Conservation (phyloP, 2,888 invertebrate species). For the Tetropium fuscum region DNA sequence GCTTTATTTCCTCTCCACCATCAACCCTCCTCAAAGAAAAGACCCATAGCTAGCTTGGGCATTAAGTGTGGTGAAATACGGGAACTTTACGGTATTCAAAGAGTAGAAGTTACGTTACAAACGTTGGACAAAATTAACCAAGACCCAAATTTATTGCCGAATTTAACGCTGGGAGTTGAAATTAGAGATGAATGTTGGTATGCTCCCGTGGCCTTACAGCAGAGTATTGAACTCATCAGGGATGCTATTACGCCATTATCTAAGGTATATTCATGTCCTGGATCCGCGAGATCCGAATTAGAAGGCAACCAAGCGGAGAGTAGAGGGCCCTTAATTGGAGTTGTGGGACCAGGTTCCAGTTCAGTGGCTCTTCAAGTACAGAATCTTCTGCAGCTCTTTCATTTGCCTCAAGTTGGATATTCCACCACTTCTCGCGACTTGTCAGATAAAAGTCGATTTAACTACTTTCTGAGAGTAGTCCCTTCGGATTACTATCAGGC, state of each 20-base stretch:
- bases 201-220: slow-evolving; percentile 82
- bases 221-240: slow-evolving; percentile 80
- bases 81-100: slow-evolving; percentile 82
- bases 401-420: slow-evolving; percentile 79
- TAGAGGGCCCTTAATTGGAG: slow-evolving; percentile 72
- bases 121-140: slow-evolving; percentile 76
- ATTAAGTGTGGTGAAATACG: slow-evolving; percentile 62
- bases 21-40: slow-evolving; percentile 59
- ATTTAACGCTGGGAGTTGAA: slow-evolving; percentile 73
- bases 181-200: slow-evolving; percentile 88
- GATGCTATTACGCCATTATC: slow-evolving; percentile 71
- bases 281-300: slow-evolving; percentile 10
- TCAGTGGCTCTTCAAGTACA: slow-evolving; percentile 79
- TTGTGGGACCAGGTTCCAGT: slow-evolving; percentile 82
- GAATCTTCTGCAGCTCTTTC: slow-evolving; percentile 79
- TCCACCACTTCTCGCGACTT: slow-evolving; percentile 82
- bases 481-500: slow-evolving; percentile 85
- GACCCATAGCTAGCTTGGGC: slow-evolving; percentile 54
- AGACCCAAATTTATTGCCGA: slow-evolving; percentile 70
- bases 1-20: slow-evolving; percentile 70
- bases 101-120: slow-evolving; percentile 74
- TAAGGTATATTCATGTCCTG: slow-evolving; percentile 39
- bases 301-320: slow-evolving; percentile 24
- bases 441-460: slow-evolving; percentile 80
- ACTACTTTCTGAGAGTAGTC: slow-evolving; percentile 82